Base-by-base conservation (phyloP, 2,113 vertebrate species). In the Onychostruthus taczanowskii region DNA sequence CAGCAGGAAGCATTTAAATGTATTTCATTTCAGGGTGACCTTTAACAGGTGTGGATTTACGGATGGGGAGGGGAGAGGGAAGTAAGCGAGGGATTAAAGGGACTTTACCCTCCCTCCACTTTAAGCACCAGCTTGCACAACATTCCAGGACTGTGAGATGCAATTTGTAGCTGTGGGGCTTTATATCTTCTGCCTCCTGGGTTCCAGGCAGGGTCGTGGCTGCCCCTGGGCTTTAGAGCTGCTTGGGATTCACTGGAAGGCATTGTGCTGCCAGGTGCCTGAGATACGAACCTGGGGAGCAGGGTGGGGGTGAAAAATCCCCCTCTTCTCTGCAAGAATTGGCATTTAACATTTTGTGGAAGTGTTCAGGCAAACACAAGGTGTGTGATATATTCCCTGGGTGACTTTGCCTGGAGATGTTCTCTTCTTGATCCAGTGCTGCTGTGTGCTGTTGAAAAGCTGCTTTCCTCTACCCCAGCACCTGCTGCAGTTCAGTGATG, bases 41-140 rank as follows among this genome's bases (percentile, higher is more conserved):
- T 97, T 97, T 97, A 97, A 93, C 96, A 97, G 96, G 96, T 97
- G 95, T 96, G 95, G 94, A 96, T 97, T 97, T 97, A 92, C 80
- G 20, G 94, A 77, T 72, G 56, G 86, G 72, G 92, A 92, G 83
- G 83, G 84, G 83, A 96, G 89, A 92, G 94, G 89, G 80, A 95
- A 92, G 91, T 91, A 92, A 95, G 91, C 31, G 0, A 95, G 90
- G 96, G 96, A 97, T 97, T 97, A 97, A 92, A 88, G 64, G 86
- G 94, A 82, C 93, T 96, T 97, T 84, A 92, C 64, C 10, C 89
- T 94, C 91, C 84, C 73, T 96, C 84, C 69, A 53, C 94, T 96
- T 95, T 96, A 97, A 96, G 96, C 94, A 75, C 80, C 84, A 92
- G 94, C 95, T 95, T 96, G 95, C 69, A 41, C 89, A 90, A 90